A percentile compares a stretch with the other conserved stretches of the same genome.
Conservation (phyloP, 1,140 invertebrate species). For the Lasaia peninsularis region DNA sequence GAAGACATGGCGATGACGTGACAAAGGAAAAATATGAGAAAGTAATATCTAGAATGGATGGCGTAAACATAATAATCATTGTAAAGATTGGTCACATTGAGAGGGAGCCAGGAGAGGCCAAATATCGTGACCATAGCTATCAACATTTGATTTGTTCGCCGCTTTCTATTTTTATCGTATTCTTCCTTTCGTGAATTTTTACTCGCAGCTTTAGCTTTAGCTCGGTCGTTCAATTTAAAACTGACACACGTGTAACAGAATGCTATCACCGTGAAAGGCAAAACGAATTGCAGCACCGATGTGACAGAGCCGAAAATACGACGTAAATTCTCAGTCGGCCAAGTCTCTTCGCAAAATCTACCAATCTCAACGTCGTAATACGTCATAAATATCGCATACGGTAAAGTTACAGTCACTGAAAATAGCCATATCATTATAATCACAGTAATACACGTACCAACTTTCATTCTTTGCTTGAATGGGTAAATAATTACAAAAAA, state of each 20-base stretch:
- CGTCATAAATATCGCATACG: constrained; percentile 93
- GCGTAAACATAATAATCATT: constrained; percentile 88
- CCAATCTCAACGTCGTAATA: constrained; percentile 60
- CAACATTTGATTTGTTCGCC: constrained; percentile 94
- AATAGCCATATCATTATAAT: constrained; percentile 95
- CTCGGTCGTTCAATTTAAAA: constrained; percentile 88
- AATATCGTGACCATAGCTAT: constrained; percentile 98
- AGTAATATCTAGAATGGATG: constrained; percentile 89
- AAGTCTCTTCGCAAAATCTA: constrained; percentile 92
- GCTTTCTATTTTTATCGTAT: constrained; percentile 84
- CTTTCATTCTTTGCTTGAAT: constrained; percentile 94
- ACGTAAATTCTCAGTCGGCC: constrained; percentile 88
- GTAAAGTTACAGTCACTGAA: constrained; percentile 91
- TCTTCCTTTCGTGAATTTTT: constrained; percentile 87
- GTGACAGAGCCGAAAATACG: constrained; percentile 92
- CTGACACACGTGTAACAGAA: constrained; percentile 97
- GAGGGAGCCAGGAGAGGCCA: constrained; percentile 95
- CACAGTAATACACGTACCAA: constrained; percentile 88
- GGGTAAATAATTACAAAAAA: constrained; percentile 99
- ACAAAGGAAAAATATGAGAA: constrained; percentile 90
- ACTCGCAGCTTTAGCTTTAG: constrained; percentile 85
- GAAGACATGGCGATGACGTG: constrained; percentile 97
- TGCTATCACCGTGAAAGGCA: constrained; percentile 96
- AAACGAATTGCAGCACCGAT: constrained; percentile 92
- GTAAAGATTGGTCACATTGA: constrained; percentile 94